A percentile compares a stretch with the other conserved stretches of the same genome.
Conservation (phyloP, 2,888 invertebrate genomes). For the Bedellia somnulentella region DNA sequence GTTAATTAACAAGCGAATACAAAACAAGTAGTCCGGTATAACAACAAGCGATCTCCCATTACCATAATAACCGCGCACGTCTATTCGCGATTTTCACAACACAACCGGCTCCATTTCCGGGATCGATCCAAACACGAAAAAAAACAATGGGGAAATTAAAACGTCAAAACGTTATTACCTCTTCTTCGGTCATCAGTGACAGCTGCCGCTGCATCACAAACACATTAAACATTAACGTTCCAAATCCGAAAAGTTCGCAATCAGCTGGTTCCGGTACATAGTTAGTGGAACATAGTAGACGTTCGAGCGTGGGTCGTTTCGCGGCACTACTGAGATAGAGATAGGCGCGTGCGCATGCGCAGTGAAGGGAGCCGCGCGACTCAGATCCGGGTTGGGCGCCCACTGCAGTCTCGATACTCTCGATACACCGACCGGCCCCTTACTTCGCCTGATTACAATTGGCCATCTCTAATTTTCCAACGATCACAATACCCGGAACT, state of each 20-base stretch:
- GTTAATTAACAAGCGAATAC: conserved; percentile 51
- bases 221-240: too few species aligned
- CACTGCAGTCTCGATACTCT: conserved; percentile 52
- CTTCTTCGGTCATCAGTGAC: conserved; percentile 15
- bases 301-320: conserved; percentile 28
- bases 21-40: conserved; percentile 27
- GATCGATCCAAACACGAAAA: conserved; percentile 44
- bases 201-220: too few species aligned
- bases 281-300: too few species aligned
- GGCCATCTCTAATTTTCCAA: too few species aligned
- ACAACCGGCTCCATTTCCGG: conserved; percentile 56
- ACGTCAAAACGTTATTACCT: conserved; percentile 1
- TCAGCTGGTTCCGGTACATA: too few species aligned
- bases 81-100: conserved; percentile 19
- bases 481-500: too few species aligned
- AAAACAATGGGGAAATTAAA: neutral
- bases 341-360: conserved; percentile 22
- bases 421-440: too few species aligned
- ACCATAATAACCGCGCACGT: too few species aligned
- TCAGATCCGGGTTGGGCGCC: conserved; percentile 52
- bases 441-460: too few species aligned
- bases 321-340: conserved; percentile 21
- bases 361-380: conserved; percentile 58
- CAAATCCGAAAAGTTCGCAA: too few species aligned
- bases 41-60: too few species aligned